Percentiles rank a stretch among this genome's conserved stretches.
Evolutionary conservation across 2,797 vertebrate genomes (phyloP).

Genomic region (Crax fasciolata): DNA sequence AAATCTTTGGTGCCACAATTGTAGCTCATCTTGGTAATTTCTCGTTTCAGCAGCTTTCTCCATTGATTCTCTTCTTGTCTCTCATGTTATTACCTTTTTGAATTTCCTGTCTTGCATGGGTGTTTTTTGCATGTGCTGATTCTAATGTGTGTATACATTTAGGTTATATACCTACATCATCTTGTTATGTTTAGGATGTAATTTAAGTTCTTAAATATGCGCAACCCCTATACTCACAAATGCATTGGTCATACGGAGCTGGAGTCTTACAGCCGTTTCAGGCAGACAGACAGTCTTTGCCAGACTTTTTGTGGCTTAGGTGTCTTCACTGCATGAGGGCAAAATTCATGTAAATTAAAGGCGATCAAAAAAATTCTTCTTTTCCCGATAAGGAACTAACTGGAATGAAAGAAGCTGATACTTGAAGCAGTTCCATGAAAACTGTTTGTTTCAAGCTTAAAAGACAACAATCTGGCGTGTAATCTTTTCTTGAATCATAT

Average conservation of each 20-base stretch:
- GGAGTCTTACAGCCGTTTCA: accelerated
- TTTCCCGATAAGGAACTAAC: not conserved
- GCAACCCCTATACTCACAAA: no score
- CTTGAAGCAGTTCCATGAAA: not conserved
- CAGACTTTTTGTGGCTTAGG: not conserved
- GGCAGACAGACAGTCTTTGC: no score
- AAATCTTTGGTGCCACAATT: accelerated
- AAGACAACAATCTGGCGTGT: accelerated
- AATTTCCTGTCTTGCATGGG: not conserved
- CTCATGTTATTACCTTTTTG: not conserved
- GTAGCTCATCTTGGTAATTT: not conserved
- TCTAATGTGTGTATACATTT: not conserved
- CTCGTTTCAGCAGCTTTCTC: not conserved
- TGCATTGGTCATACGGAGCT: not conserved
- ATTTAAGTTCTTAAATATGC: not conserved
- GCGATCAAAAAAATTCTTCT: accelerated
- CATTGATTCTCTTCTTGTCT: not conserved
- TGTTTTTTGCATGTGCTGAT: accelerated
- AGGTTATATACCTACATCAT: not conserved
- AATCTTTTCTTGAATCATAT: conserved; percentile 3
- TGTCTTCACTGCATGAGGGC: not conserved
- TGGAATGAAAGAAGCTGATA: not conserved
- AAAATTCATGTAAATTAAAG: not conserved
- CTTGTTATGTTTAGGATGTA: not conserved
- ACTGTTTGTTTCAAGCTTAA: conserved; percentile 22